Evolutionary conservation across 2,888 invertebrate genomes (phyloP).

Genomic region (Leptopilina myrica): DNA sequence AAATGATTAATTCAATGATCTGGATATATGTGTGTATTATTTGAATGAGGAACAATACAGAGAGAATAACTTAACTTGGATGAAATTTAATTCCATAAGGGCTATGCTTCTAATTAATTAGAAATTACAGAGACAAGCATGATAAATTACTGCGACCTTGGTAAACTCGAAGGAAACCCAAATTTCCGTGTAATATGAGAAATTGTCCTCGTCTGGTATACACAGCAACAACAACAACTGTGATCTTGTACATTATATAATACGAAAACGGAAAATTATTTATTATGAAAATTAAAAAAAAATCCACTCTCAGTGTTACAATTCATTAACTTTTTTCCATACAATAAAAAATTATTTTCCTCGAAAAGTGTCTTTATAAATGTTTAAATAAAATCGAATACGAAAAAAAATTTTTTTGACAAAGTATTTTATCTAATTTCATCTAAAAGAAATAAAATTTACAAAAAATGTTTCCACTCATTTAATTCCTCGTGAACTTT

Average conservation of each 20-base stretch:
- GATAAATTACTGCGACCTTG: constrained; percentile 69
- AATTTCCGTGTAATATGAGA: constrained; percentile 60
- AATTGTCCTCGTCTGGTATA: constrained; percentile 50
- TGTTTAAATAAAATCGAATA: too few species aligned
- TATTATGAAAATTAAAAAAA: too few species aligned
- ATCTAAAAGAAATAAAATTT: not conserved
- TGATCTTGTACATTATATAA: constrained; percentile 21
- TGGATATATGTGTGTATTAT: too few species aligned
- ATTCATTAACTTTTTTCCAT: too few species aligned
- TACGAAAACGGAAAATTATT: not conserved
- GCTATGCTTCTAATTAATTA: constrained; percentile 68
- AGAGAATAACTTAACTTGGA: constrained; percentile 39
- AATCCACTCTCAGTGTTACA: too few species aligned
- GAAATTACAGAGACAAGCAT: constrained; percentile 62
- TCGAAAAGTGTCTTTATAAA: too few species aligned
- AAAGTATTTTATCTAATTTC: not conserved
- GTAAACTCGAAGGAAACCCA: constrained; percentile 60
- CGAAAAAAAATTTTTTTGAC: too few species aligned
- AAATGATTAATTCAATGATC: too few species aligned
- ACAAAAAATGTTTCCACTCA: too few species aligned
- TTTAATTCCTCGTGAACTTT: too few species aligned
- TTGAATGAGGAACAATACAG: not conserved
- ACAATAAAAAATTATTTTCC: too few species aligned
- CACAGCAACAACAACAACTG: not conserved
- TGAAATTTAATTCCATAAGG: constrained; percentile 57